Conservation (phyloP, 2,888 invertebrate genomes). For the Agrotis ipsilon region DNA sequence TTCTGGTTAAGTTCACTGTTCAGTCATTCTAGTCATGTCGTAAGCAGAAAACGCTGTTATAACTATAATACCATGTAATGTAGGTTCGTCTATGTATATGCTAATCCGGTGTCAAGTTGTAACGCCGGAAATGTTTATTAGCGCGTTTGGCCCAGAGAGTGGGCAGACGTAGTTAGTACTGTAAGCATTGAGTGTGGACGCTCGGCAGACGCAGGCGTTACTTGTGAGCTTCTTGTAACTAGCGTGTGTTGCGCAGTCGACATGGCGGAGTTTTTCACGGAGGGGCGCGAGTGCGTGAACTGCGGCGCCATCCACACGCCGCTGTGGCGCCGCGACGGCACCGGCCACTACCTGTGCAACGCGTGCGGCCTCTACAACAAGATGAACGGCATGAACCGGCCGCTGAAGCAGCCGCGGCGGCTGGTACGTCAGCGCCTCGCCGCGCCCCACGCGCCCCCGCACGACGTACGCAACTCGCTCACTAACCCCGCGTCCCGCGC, state of each 20-base stretch:
- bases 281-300: slow-evolving; percentile 99
- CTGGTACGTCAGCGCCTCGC: slow-evolving; percentile 95
- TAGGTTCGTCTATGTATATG: slow-evolving; percentile 2
- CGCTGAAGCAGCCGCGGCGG: slow-evolving; percentile 99
- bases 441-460: slow-evolving; percentile 84
- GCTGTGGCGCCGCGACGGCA: slow-evolving; percentile 99
- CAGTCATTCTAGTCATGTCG: neutral
- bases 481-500: slow-evolving; percentile 66
- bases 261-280: slow-evolving; percentile 95
- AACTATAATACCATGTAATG: neutral
- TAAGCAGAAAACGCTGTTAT: slow-evolving; percentile 14
- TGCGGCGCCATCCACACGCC: slow-evolving; percentile 99
- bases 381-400: slow-evolving; percentile 99
- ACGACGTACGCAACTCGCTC: slow-evolving; percentile 82
- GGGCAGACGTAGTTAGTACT: slow-evolving; percentile 35
- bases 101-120: neutral
- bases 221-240: slow-evolving; percentile 61
- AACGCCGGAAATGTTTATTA: slow-evolving; percentile 30
- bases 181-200: slow-evolving; percentile 50
- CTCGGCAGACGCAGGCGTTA: slow-evolving; percentile 62
- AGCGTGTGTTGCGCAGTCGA: slow-evolving; percentile 84
- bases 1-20: too few relatives aligned
- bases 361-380: slow-evolving; percentile 99
- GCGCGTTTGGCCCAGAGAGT: slow-evolving; percentile 30
- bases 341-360: slow-evolving; percentile 99